phyloP scores from a whole-genome alignment of 1,140 invertebrate species.

The Zaprionus nigranus region DNA sequence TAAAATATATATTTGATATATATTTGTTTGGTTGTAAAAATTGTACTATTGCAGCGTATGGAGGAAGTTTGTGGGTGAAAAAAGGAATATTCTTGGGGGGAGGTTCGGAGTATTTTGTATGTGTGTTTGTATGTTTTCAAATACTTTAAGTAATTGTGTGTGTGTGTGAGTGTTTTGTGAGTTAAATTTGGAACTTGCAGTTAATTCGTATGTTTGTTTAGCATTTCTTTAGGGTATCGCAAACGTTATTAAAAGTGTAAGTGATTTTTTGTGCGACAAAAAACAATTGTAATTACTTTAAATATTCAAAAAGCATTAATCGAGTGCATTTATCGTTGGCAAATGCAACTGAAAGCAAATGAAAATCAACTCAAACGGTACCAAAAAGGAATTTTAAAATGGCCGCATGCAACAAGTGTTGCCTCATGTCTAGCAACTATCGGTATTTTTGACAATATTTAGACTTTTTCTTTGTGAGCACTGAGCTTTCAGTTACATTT shows the following conservation, averaged over 20 bases:
- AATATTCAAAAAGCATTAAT: slow-evolving; percentile 83
- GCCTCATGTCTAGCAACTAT: neutral
- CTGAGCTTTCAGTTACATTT: slow-evolving; percentile 58
- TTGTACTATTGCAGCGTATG: slow-evolving; percentile 85
- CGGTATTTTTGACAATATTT: slow-evolving; percentile 11
- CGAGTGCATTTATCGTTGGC: slow-evolving; percentile 53
- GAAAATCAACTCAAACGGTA: slow-evolving; percentile 13
- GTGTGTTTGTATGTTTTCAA: slow-evolving; percentile 57
- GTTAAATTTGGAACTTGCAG: slow-evolving; percentile 64
- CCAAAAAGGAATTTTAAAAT: slow-evolving; percentile 22
- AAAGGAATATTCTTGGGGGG: slow-evolving; percentile 31
- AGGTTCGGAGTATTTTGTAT: slow-evolving; percentile 20
- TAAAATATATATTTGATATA: slow-evolving; percentile 81
- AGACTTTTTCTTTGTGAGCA: slow-evolving; percentile 24
- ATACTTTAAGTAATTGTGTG: slow-evolving; percentile 79
- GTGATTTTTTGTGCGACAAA: slow-evolving; percentile 57
- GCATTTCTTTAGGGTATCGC: slow-evolving; percentile 21
- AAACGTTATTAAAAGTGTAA: slow-evolving; percentile 34
- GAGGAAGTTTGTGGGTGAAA: slow-evolving; percentile 69
- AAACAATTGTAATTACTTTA: slow-evolving; percentile 81
- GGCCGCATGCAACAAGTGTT: slow-evolving; percentile 28
- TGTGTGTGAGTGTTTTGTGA: slow-evolving; percentile 57
- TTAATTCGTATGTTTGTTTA: slow-evolving; percentile 63
- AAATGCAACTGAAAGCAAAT: slow-evolving; percentile 75
- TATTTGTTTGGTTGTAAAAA: slow-evolving; percentile 80